Percentiles rank a stretch among this genome's conserved stretches.
These are phyloP conservation scores for Circaetus cinerascens DNA, from an alignment of 2,113 vertebrate genomes.

Conservation along the genomic window DNA sequence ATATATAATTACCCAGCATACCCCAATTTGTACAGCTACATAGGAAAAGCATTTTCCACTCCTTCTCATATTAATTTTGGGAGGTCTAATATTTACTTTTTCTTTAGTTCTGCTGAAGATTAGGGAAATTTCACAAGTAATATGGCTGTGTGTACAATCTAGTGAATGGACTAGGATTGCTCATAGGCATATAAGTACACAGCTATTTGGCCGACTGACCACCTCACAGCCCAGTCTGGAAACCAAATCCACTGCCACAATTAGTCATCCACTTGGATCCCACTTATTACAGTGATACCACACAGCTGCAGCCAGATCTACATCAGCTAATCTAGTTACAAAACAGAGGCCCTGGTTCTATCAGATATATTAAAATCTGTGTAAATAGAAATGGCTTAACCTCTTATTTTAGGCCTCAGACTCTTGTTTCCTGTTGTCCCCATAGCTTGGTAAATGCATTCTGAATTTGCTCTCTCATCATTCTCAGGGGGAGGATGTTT, in stretches of 20 bases:
- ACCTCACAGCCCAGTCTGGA: not conserved
- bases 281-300: not conserved
- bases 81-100: not conserved
- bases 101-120: not conserved
- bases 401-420: not conserved
- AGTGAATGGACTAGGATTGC: not conserved
- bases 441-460: not conserved
- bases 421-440: not conserved
- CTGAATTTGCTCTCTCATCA: not conserved
- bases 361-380: not conserved
- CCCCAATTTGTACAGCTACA: not conserved
- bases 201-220: not conserved
- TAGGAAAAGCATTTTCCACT: not conserved
- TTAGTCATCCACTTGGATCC: not conserved
- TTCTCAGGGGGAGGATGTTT: not conserved
- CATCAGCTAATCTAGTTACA: slow-evolving; percentile 28
- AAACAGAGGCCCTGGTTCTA: not conserved
- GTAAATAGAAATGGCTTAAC: not conserved
- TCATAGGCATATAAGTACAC: not conserved
- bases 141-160: not conserved
- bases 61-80: not conserved
- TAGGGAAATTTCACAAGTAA: not conserved
- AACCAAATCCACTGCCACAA: not conserved
- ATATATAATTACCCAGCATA: not conserved
- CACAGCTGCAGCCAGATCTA: slow-evolving; percentile 10